phyloP scores from a whole-genome alignment of 2,797 vertebrate species.

The Eremophila alpestris region DNA sequence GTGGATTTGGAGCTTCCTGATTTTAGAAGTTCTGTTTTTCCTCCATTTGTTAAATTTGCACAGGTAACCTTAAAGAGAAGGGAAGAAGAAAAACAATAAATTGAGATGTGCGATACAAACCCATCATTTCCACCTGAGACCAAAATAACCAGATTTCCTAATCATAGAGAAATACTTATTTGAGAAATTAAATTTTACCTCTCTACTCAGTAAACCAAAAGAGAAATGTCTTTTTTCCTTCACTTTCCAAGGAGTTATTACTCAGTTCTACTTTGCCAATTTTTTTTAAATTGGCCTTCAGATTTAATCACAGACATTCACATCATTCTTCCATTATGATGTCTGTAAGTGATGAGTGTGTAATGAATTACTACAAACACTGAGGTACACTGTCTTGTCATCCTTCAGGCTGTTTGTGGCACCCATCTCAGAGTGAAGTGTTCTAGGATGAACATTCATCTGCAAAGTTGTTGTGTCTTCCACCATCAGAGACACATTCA shows the following conservation, averaged over 20 bases:
- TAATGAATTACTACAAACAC: background rate
- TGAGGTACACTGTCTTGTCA: background rate
- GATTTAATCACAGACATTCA: background rate
- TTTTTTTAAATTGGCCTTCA: background rate
- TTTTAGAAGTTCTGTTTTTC: constrained; percentile 90
- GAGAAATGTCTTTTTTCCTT: background rate
- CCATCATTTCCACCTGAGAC: background rate
- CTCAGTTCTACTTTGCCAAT: background rate
- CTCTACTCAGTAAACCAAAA: background rate
- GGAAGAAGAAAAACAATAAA: constrained; percentile 31
- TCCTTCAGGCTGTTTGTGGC: background rate
- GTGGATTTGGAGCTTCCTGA: constrained; percentile 92
- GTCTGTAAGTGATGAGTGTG: background rate
- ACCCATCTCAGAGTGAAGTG: background rate
- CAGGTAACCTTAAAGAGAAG: constrained; percentile 83
- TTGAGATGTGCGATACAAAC: constrained; percentile 30
- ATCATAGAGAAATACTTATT: background rate
- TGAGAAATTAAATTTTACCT: background rate
- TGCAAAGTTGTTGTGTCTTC: background rate
- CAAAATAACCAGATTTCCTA: background rate
- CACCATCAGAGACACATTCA: background rate
- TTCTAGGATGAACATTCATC: background rate
- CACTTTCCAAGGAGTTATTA: background rate
- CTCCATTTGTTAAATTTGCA: constrained; percentile 85
- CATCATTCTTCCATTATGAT: background rate